These are phyloP conservation scores for Maniola hyperantus DNA, from an alignment of 2,888 invertebrate genomes.

Conservation along the genomic window DNA sequence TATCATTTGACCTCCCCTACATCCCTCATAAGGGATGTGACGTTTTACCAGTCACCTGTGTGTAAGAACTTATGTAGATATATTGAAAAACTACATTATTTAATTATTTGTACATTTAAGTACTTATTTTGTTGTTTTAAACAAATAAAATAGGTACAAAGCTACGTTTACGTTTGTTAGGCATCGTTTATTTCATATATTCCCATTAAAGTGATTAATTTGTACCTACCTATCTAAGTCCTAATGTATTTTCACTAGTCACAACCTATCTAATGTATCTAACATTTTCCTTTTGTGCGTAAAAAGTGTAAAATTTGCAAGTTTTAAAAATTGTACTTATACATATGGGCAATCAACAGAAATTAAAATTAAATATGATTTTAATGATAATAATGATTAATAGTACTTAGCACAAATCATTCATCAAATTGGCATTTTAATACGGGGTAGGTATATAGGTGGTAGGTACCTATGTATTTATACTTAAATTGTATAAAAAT, in stretches of 20 bases:
- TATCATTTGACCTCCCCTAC: too few relatives aligned
- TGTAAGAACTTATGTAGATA: not conserved
- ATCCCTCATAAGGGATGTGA: too few relatives aligned
- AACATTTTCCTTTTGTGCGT: too few relatives aligned
- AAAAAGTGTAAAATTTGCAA: too few relatives aligned
- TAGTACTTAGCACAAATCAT: too few relatives aligned
- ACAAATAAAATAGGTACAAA: not conserved
- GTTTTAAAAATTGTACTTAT: too few relatives aligned
- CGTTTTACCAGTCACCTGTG: too few relatives aligned
- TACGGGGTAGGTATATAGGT: too few relatives aligned
- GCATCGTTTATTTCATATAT: not conserved
- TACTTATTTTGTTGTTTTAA: not conserved
- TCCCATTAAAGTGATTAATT: not conserved
- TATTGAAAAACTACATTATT: not conserved
- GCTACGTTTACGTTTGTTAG: slow-evolving; percentile 4
- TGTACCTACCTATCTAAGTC: not conserved
- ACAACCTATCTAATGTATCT: not conserved
- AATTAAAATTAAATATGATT: too few relatives aligned
- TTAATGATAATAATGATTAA: too few relatives aligned
- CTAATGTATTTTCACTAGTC: slow-evolving; percentile 16
- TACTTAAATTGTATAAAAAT: slow-evolving; percentile 6
- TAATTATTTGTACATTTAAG: slow-evolving; percentile 5
- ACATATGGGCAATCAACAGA: too few relatives aligned
- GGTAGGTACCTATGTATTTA: slow-evolving; percentile 2
- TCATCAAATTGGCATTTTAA: too few relatives aligned